Conservation (phyloP, 2,888 invertebrate species). For the Arrhopalites spinosus region DNA sequence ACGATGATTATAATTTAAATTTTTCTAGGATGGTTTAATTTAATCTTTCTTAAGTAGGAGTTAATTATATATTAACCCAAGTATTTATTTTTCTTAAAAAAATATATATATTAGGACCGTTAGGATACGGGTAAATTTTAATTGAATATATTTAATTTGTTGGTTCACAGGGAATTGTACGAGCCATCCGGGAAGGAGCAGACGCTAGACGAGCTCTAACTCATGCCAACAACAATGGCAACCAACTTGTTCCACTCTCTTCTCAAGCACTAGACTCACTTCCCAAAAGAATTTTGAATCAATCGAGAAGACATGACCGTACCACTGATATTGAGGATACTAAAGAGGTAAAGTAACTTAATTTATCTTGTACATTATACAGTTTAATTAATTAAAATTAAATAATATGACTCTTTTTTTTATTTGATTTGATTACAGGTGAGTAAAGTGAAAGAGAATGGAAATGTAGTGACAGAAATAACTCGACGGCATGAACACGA, state of each 20-base stretch:
- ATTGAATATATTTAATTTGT: not conserved
- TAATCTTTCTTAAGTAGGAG: no score
- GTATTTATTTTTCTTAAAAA: no score
- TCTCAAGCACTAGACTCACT: conserved; percentile 41
- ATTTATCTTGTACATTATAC: no score
- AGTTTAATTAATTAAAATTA: no score
- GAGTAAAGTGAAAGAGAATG: conserved; percentile 78
- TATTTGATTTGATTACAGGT: conserved; percentile 60
- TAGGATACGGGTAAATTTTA: not conserved
- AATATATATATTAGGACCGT: no score
- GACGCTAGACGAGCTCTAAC: conserved; percentile 73
- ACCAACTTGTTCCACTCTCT: conserved; percentile 48
- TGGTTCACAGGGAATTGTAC: conserved; percentile 47
- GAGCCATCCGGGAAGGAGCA: conserved; percentile 59
- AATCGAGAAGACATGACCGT: conserved; percentile 73
- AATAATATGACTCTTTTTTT: no score
- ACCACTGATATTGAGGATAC: conserved; percentile 86
- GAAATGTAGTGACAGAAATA: conserved; percentile 80
- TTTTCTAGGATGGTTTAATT: no score
- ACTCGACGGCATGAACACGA: conserved; percentile 79
- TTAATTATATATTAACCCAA: no score
- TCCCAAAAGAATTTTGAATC: conserved; percentile 66
- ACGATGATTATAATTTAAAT: no score
- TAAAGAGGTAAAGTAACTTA: conserved; percentile 58
- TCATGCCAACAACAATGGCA: not conserved